phyloP scores from a whole-genome alignment of 2,113 vertebrate genomes.

The Corapipo altera region DNA sequence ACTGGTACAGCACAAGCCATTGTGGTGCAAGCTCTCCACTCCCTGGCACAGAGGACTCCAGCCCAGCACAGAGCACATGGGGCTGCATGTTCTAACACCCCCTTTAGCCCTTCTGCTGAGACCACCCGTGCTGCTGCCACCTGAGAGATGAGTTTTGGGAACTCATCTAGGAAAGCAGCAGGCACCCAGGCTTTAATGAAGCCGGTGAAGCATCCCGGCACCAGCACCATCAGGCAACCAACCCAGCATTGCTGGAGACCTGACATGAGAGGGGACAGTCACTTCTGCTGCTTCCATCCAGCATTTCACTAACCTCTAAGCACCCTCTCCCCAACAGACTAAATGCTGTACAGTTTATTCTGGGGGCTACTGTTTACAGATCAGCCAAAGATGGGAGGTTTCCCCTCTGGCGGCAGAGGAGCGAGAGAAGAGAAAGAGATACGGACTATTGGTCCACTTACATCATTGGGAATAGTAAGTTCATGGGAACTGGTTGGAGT shows the following conservation, averaged over 20 bases:
- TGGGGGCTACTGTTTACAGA: neutral
- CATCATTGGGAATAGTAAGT: conserved; percentile 94
- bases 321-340: neutral
- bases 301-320: neutral
- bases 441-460: conserved; percentile 77
- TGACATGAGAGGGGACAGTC: neutral
- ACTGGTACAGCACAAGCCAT: accelerated
- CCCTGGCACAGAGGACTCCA: neutral
- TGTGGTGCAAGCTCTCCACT: neutral
- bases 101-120: neutral
- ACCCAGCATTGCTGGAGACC: neutral
- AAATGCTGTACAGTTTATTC: neutral
- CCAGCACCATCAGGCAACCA: accelerated
- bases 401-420: neutral
- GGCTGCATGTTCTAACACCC: neutral
- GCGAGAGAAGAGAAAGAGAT: conserved; percentile 19
- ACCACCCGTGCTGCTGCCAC: accelerated
- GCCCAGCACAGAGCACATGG: neutral
- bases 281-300: neutral
- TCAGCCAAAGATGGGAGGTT: neutral
- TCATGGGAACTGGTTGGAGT: conserved; percentile 90
- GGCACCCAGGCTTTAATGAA: neutral
- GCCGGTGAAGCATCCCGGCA: accelerated
- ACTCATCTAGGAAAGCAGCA: neutral
- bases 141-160: neutral